Evolutionary conservation across 1,140 invertebrate species (phyloP), one percentile per base, ranked within the genome.

Genomic region (Brachionus angularis): DNA sequence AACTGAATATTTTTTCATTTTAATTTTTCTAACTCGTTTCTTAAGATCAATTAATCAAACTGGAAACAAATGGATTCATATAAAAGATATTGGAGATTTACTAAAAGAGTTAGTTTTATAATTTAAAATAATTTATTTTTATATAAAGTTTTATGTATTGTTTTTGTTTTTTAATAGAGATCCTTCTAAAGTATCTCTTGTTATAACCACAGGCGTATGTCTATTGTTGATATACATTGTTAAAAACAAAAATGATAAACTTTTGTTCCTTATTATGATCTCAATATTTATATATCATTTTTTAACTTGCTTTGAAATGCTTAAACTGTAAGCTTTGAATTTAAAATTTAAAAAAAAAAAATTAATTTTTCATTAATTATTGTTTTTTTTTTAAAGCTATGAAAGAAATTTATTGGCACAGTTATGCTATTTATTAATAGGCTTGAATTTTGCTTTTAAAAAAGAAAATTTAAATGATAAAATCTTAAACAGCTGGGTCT

Each of bases 31-130:
- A 29, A 77, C 78, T 74, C 78, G 87, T 75, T 79, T 89, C 69
- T 76, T 88, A 12, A 80, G 88, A 73, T 86, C 85, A 71, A 85
- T 91, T 76, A 93, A 93, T 79, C 88, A 88, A 74, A 91, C 90
- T 0, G 90, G 91, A 0, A 88, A 93, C 79, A 89, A 91, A 76
- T 93, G 89, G 87, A 82, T 86, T 31, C 77, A 84, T 74, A 71
- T 80, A 55, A 78, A 81, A 49, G 84, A 84, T 72, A 53, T 83
- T 53, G 79, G 80, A 42, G 83, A 84, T 74, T 81, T 79, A 79
- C 74, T 83, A 21, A 71, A 77, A 14, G 75, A 73, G 80, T 81
- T 73, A 61, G 47, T 21, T 25, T 70, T 39, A 10, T 52, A 23
- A 70, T 70, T 29, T 69, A 61, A 14, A 52, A 10, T 33, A 53